Base-by-base conservation (phyloP, 2,797 vertebrate species). In the Emydoidea blandingii region DNA sequence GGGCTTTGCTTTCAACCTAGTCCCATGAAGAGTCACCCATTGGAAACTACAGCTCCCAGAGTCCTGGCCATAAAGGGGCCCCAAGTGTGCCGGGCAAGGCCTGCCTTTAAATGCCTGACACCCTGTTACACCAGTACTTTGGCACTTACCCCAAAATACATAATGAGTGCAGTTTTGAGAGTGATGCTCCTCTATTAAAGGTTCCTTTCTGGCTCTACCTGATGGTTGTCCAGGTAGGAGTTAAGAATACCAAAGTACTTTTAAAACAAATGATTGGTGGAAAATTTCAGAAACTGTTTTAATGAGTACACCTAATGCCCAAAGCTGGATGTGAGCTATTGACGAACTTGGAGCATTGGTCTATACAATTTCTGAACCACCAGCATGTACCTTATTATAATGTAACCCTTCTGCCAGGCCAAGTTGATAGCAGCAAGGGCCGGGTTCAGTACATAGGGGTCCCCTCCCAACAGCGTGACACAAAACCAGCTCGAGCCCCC, bases 381-480 rank as follows among this genome's bases (percentile, higher is more conserved):
- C 83, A 29, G 41, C 44, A 5, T 76, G n/a, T 95, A 89, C 88
- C 84, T 96, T 95, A 95, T 96, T 85, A 93, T 81, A 96, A 92
- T 85, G 37, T 37, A 37, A 37, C 37, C 37, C 37, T 37, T 37
- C 37, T 37, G 37, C 37, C 37, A 37, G 37, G 37, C 37, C 37
- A 37, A 37, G 37, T 37, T 37, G 37, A 37, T 37, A 37, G 37
- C 37, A 37, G 37, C 37, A 37, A 37, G 37, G 37, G 37, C 37
- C 37, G 37, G 37, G 37, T 37, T 37, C 37, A 37, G 37, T 37
- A 37, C 37, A 37, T 37, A 37, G 37, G 37, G 37, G 37, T 37
- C 37, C 37, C 37, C 37, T 37, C 37, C 37, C 37, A 37, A 37
- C 37, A 37, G 37, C 37, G 37, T 37, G 37, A 37, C 37, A 37